phyloP scores from a whole-genome alignment of 2,113 vertebrate genomes.

The Capreolus pygargus region DNA sequence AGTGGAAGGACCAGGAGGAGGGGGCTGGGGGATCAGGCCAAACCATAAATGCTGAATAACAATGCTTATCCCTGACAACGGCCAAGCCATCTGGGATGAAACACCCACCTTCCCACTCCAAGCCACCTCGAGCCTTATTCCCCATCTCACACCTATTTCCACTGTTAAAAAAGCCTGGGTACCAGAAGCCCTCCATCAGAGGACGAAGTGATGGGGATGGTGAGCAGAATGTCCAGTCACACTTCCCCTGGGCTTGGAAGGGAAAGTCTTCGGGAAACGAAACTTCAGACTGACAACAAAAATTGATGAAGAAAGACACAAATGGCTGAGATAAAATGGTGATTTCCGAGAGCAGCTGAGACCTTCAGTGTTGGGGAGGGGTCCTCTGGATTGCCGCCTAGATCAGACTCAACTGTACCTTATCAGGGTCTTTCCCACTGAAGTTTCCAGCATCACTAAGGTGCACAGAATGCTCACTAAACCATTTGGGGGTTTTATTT shows the following conservation, averaged over 20 bases:
- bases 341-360: background rate
- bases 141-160: background rate
- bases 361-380: background rate
- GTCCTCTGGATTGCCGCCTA: no score
- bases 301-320: background rate
- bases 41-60: background rate
- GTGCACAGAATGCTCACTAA: background rate
- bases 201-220: background rate
- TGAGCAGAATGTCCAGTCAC: background rate
- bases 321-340: background rate
- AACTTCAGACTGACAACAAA: background rate
- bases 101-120: rapidly evolving
- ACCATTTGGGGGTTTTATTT: background rate
- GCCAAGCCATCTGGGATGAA: background rate
- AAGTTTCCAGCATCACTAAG: background rate
- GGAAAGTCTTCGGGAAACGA: background rate
- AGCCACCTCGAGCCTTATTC: background rate
- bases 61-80: rapidly evolving
- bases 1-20: background rate
- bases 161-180: background rate
- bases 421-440: background rate
- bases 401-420: background rate
- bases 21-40: background rate
- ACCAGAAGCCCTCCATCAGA: background rate
- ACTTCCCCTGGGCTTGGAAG: background rate